Base-by-base conservation (phyloP, 1,140 invertebrate genomes). In the Luehdorfia chinensis region DNA sequence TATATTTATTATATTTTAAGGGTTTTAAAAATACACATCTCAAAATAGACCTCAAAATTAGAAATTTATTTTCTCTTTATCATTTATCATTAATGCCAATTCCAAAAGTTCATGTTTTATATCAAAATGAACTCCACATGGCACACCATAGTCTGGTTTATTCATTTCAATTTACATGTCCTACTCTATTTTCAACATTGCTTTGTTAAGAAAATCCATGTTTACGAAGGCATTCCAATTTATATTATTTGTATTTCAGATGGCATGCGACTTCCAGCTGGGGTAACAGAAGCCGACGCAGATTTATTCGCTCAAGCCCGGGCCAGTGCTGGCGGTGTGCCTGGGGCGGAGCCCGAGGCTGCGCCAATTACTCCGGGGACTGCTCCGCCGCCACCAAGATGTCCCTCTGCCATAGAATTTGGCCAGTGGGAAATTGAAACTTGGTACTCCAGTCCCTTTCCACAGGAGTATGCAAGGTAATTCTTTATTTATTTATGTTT, bases 371-470 rank as follows among this genome's bases (percentile, higher is more conserved):
- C 71, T 4, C 63, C 71, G 12, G 49, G 54, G 14, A 66, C 78
- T 45, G 61, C 67, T 5, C 59, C 69, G 2, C 64, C 81, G 0
- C 87, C 90, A 56, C 86, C 86, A 2, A 86, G 95, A 25, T 96
- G 95, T 86, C 96, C 96, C 0, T 93, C 94, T 5, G 94, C 94
- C 0, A 97, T 98, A 48, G 94, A 97, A 67, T 97, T 98, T 69
- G 96, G 96, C n/a, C 92, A 94, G 61, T 97, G 94, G 87, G 94
- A 96, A 74, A 96, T 98, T 7, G 91, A 96, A 57, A 98, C 96
- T 0, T 98, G 96, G 96, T 98, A 97, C 72, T 97, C 96, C 1
- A 96, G 96, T 56, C 96, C 96, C 0, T 98, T 97, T 86, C 95
- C 95, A 1, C 96, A 97, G 77, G 96, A 97, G 84, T 97, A 96